Base-by-base conservation (phyloP, 2,888 invertebrate genomes). In the Tetragonula carbonaria region DNA sequence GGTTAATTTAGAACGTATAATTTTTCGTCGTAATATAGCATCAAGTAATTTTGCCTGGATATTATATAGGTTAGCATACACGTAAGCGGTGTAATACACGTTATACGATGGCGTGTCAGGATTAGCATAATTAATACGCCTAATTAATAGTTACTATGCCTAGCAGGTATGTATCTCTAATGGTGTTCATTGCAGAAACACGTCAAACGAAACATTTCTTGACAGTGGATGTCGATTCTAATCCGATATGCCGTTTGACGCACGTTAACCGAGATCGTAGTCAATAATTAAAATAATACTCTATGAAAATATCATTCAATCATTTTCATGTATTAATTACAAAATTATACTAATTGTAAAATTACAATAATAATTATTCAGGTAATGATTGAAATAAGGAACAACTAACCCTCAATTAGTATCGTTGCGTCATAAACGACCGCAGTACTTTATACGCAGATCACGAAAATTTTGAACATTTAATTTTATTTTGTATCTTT, bases 71-170 rank as follows among this genome's bases (percentile, higher is more conserved):
- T 45, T 45, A 45, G 5, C 5, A n/a, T 23, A 59, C n/a, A 45
- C 45, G 45, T 45, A 45, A 51, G 23, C 33, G 6, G 16, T 63
- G 55, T 68, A 57, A 66, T 33, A 33, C 14, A 18, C 45, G 53
- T 23, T 33, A 45, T n/a, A 45, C 55, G 66, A 65, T 57, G 66
- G 16, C 55, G 70, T 62, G 51, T 53, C 57, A 38, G 23, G 67
- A 84, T 80, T 78, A 75, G 77, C 80, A 78, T 84, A 84, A 84
- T 80, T 80, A 85, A 80, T 74, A 74, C 23, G 63, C 74, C 67
- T 80, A 80, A 85, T 84, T 84, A 85, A 80, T 80, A 76, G 78
- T 63, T 51, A 65, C 62, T 68, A 74, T 65, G 55, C 74, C 66
- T 72, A 65, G 65, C 38, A 66, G 57, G 51, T 77, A 72, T 33